phyloP scores from a whole-genome alignment of 2,113 vertebrate species.

The Zosterops japonicus region DNA sequence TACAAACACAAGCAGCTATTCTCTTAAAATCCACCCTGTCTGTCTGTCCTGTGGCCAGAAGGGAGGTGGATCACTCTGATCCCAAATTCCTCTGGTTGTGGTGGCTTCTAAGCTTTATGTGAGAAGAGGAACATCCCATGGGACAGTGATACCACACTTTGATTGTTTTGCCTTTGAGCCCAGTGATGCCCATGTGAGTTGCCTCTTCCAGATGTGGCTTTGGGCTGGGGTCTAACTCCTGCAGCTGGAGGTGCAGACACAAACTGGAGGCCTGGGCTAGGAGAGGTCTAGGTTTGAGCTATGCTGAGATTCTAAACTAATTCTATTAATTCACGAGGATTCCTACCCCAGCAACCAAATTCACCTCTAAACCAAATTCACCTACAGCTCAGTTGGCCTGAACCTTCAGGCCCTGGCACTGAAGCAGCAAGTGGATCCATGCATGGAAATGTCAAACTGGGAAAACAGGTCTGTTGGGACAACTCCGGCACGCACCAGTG shows the following conservation, averaged over 20 bases:
- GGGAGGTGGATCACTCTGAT: not conserved
- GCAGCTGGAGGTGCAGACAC: not conserved
- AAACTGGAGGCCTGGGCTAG: not conserved
- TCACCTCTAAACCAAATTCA: not conserved
- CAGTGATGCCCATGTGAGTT: fast-evolving
- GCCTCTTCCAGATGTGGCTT: not conserved
- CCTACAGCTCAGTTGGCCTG: not conserved
- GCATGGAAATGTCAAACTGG: not conserved
- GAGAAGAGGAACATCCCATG: not conserved
- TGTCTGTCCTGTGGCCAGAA: not conserved
- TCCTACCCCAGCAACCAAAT: not conserved
- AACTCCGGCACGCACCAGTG: fast-evolving
- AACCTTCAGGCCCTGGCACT: not conserved
- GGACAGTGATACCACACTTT: fast-evolving
- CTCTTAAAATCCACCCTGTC: not conserved
- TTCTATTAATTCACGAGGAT: not conserved
- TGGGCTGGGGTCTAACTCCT: not conserved
- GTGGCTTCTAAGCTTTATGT: not conserved
- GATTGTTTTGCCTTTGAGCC: not conserved
- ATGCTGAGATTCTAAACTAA: not conserved
- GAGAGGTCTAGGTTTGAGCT: not conserved
- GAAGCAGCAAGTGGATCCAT: not conserved
- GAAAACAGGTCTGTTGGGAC: slow-evolving; percentile 25
- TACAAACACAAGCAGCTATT: fast-evolving
- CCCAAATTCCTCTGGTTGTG: not conserved